Percentiles rank a stretch among this genome's conserved stretches.
These are phyloP conservation scores for Macrobrachium rosenbergii DNA, from an alignment of 1,140 invertebrate genomes.

Conservation along the genomic window DNA sequence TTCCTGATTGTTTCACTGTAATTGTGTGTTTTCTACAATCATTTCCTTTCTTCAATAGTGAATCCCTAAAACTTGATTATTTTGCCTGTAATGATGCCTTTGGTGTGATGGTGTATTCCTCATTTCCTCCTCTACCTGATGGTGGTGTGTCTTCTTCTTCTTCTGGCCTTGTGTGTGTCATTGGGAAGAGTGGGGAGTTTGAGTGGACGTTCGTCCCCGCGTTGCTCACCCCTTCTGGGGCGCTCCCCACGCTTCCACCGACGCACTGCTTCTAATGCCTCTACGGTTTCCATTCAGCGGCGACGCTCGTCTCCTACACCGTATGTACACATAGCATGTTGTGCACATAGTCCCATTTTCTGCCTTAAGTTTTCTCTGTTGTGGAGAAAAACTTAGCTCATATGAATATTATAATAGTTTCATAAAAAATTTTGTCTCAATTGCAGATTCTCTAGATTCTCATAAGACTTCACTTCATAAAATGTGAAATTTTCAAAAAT, in stretches of 20 bases:
- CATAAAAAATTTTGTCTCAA: neutral
- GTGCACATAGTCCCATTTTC: conserved; percentile 10
- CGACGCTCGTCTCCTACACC: conserved; percentile 58
- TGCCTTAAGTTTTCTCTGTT: too few species aligned
- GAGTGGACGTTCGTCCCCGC: conserved; percentile 41
- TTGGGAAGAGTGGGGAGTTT: conserved; percentile 50
- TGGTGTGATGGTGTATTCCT: conserved; percentile 42
- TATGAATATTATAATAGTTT: neutral
- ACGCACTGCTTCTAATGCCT: conserved; percentile 59
- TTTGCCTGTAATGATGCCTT: conserved; percentile 46
- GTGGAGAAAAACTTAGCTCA: too few species aligned
- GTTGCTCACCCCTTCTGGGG: conserved; percentile 62
- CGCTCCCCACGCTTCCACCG: conserved; percentile 60
- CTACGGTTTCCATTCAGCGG: conserved; percentile 45
- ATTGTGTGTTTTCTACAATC: too few species aligned
- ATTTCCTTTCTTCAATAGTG: neutral
- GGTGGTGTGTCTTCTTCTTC: conserved; percentile 47
- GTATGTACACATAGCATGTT: conserved; percentile 60
- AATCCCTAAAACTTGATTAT: conserved; percentile 40
- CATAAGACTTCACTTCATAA: too few species aligned
- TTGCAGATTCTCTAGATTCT: neutral
- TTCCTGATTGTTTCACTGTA: too few species aligned
- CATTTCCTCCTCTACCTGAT: neutral
- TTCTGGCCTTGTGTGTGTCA: conserved; percentile 27
- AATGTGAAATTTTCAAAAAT: neutral